A percentile compares a stretch with the other conserved stretches of the same genome.
phyloP scores from a whole-genome alignment of 2,888 invertebrate genomes.

The Rotaria macrura region DNA sequence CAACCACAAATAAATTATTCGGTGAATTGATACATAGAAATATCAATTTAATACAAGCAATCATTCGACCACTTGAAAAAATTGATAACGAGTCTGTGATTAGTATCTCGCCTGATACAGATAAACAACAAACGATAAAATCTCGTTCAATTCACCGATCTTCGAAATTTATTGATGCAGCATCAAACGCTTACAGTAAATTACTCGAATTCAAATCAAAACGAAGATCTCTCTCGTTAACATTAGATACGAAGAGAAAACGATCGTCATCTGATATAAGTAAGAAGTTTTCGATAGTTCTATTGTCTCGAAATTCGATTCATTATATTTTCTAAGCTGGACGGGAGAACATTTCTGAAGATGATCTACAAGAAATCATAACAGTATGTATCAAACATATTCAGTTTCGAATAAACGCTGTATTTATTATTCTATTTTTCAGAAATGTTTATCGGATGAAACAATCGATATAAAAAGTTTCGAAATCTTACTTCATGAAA shows the following conservation, averaged over 20 bases:
- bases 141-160: not conserved
- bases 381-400: not conserved
- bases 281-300: not conserved
- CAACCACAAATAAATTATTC: not conserved
- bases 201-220: not conserved
- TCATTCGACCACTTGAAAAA: not conserved
- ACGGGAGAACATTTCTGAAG: not conserved
- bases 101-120: too few relatives aligned
- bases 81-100: not conserved
- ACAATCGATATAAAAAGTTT: not conserved
- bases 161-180: not conserved
- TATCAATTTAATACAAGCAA: not conserved
- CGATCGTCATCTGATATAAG: not conserved
- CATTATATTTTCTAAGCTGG: not conserved
- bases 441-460: not conserved
- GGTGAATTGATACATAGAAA: not conserved
- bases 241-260: not conserved
- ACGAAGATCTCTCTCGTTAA: not conserved
- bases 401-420: not conserved
- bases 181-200: not conserved
- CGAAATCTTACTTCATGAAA: not conserved
- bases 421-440: not conserved
- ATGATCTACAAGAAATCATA: not conserved
- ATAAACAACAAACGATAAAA: not conserved
- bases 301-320: not conserved